Conservation (phyloP, 2,888 invertebrate genomes). For the Psylliodes chrysocephalus region DNA sequence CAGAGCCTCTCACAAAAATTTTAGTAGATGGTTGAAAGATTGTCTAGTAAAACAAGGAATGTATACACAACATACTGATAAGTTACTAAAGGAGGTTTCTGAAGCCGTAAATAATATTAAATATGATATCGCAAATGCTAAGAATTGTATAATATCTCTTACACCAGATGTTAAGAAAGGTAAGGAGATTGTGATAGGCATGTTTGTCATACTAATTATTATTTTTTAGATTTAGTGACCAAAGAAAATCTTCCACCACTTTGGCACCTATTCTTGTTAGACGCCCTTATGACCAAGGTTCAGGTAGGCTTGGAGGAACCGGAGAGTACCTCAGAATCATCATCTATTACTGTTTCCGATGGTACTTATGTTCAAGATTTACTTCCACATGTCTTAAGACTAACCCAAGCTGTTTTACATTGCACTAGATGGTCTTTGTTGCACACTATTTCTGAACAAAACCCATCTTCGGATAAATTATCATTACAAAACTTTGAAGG, state of each 20-base stretch:
- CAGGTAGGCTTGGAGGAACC: conserved; percentile 71
- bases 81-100: conserved; percentile 76
- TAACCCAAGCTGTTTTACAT: conserved; percentile 73
- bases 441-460: conserved; percentile 59
- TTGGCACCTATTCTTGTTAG: conserved; percentile 79
- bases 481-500: conserved; percentile 64
- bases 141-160: conserved; percentile 68
- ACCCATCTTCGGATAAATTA: conserved; percentile 63
- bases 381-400: conserved; percentile 72
- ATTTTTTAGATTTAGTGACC: conserved; percentile 53
- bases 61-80: conserved; percentile 83
- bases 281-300: conserved; percentile 80
- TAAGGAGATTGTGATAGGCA: conserved; percentile 13
- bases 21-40: conserved; percentile 90
- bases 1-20: conserved; percentile 83
- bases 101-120: conserved; percentile 74
- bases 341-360: conserved; percentile 57
- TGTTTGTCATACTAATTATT: not conserved
- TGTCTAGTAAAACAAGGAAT: conserved; percentile 88
- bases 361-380: conserved; percentile 69
- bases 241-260: conserved; percentile 73
- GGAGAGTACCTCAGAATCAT: conserved; percentile 60
- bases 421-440: conserved; percentile 69
- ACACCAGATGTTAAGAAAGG: conserved; percentile 66
- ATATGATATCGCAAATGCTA: conserved; percentile 72